Percentiles rank a stretch among this genome's conserved stretches.
Conservation (phyloP, 2,888 invertebrate genomes). For the Polydrusus tereticollis region DNA sequence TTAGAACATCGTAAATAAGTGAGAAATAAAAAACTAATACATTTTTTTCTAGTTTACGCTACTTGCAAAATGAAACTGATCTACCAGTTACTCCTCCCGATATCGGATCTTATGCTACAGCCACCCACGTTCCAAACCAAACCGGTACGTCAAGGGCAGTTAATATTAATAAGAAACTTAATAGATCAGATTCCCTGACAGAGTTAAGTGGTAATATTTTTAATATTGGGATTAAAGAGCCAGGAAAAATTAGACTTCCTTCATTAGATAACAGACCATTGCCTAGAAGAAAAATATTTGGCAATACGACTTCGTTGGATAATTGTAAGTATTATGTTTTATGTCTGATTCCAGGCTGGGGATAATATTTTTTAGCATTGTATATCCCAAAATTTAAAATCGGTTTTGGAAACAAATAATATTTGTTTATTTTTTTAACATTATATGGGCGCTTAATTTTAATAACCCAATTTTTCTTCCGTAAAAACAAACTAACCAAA, state of each 20-base stretch:
- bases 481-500: too few relatives aligned
- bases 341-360: background rate
- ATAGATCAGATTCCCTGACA: constrained; percentile 42
- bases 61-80: constrained; percentile 72
- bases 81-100: constrained; percentile 56
- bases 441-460: too few relatives aligned
- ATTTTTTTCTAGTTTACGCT: constrained; percentile 71
- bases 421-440: too few relatives aligned
- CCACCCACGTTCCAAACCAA: constrained; percentile 46
- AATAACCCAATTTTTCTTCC: too few relatives aligned
- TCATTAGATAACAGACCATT: constrained; percentile 71
- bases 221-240: constrained; percentile 63
- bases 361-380: too few relatives aligned
- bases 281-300: constrained; percentile 65
- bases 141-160: constrained; percentile 35
- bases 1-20: too few relatives aligned
- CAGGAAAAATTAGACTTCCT: constrained; percentile 69
- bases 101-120: constrained; percentile 50
- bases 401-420: too few relatives aligned
- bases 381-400: too few relatives aligned
- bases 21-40: too few relatives aligned
- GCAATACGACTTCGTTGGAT: constrained; percentile 64
- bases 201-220: constrained; percentile 65
- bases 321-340: constrained; percentile 60
- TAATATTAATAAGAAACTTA: constrained; percentile 31